Evolutionary conservation across 2,797 vertebrate genomes (phyloP).

Genomic region (Sebastes iracundus): DNA sequence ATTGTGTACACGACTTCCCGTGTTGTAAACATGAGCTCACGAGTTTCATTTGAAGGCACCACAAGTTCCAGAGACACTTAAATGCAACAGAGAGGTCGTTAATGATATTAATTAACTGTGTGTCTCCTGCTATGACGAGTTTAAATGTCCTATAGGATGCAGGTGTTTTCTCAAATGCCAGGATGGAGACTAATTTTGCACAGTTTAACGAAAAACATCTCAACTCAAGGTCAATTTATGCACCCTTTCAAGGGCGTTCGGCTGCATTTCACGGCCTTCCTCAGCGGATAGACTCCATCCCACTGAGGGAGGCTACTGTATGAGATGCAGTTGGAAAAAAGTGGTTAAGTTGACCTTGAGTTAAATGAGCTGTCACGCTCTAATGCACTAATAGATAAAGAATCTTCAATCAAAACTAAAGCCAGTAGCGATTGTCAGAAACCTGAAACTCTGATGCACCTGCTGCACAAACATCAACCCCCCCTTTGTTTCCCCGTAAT

Average conservation of each 20-base stretch:
- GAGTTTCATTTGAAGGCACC: no score
- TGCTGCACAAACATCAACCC: conserved; percentile 28
- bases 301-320: background rate
- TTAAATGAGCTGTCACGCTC: background rate
- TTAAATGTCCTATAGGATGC: background rate
- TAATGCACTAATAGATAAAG: background rate
- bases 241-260: background rate
- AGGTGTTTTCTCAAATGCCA: background rate
- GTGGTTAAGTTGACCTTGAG: conserved; percentile 14
- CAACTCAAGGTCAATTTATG: background rate
- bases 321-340: background rate
- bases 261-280: background rate
- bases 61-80: background rate
- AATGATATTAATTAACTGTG: background rate
- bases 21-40: no score
- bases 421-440: conserved; percentile 25
- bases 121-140: background rate
- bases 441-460: conserved; percentile 41
- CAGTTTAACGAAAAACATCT: background rate
- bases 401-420: conserved; percentile 14
- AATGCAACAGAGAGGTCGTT: background rate
- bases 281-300: background rate
- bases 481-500: conserved; percentile 15
- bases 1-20: no score
- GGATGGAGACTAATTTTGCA: background rate